Percentiles rank a stretch among this genome's conserved stretches.
phyloP scores from a whole-genome alignment of 2,797 vertebrate genomes.

The Gephyroberyx darwinii region DNA sequence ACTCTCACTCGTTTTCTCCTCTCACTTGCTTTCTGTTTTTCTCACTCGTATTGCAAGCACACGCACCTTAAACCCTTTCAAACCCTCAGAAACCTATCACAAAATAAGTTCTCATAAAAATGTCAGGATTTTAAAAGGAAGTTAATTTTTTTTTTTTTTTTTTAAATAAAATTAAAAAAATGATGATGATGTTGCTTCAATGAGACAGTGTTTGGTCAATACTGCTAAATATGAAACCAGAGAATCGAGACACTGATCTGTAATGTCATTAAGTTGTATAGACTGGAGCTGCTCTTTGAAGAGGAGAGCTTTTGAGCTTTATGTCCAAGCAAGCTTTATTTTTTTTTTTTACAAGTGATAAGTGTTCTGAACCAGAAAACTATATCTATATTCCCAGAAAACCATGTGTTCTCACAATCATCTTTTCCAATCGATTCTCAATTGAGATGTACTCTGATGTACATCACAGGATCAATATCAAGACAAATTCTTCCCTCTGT shows the following conservation, averaged over 20 bases:
- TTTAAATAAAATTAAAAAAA: too few species aligned
- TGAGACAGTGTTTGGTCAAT: too few species aligned
- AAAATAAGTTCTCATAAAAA: background rate
- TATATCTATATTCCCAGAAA: constrained; percentile 23
- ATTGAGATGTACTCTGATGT: constrained; percentile 14
- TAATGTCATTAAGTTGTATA: background rate
- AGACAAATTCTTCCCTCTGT: constrained; percentile 13
- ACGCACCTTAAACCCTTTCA: background rate
- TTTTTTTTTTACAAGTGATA: constrained; percentile 1
- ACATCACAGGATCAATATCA: constrained; percentile 9
- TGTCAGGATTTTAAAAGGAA: too few species aligned
- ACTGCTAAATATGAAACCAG: too few species aligned
- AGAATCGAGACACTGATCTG: too few species aligned
- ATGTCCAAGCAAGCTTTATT: background rate
- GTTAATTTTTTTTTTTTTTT: too few species aligned
- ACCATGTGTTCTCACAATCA: constrained; percentile 20
- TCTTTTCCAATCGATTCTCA: constrained; percentile 27
- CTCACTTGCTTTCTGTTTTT: background rate
- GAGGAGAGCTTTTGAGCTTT: background rate
- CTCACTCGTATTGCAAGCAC: background rate
- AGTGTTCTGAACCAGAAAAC: constrained; percentile 12
- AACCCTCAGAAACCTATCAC: too few species aligned
- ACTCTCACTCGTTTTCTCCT: background rate
- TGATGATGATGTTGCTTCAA: too few species aligned
- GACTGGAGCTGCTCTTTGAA: background rate